phyloP scores from a whole-genome alignment of 2,888 invertebrate genomes.

The Drymonia ruficornis region DNA sequence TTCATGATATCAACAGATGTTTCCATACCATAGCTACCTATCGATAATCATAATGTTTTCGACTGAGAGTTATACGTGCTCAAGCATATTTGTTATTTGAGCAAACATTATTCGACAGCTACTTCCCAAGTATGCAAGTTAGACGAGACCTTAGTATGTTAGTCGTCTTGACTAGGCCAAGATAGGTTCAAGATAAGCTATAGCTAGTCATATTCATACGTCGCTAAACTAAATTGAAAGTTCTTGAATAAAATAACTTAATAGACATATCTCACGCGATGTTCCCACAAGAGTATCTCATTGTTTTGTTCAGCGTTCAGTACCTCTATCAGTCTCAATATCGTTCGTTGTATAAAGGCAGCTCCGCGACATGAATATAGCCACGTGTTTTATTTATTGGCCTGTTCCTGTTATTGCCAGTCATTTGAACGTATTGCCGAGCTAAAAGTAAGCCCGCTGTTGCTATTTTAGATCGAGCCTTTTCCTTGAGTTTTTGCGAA shows the following conservation, averaged over 20 bases:
- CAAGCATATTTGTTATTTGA: too few relatives aligned
- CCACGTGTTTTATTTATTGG: constrained; percentile 17
- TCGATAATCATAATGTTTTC: too few relatives aligned
- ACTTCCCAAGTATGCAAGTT: too few relatives aligned
- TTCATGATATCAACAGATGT: too few relatives aligned
- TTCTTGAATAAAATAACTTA: background rate
- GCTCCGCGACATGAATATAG: constrained; percentile 5
- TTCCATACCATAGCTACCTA: too few relatives aligned
- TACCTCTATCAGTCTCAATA: constrained; percentile 18
- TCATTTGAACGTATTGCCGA: constrained; percentile 9
- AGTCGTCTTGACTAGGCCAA: background rate
- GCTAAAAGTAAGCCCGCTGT: constrained; percentile 9
- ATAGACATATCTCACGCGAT: background rate
- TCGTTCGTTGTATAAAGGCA: background rate
- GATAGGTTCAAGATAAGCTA: too few relatives aligned
- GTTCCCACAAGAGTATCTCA: background rate
- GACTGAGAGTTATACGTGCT: too few relatives aligned
- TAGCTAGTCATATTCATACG: too few relatives aligned
- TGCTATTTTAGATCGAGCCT: background rate
- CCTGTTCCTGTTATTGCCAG: constrained; percentile 9
- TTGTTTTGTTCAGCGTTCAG: background rate
- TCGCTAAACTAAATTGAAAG: background rate
- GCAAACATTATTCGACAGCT: too few relatives aligned
- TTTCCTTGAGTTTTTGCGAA: too few relatives aligned
- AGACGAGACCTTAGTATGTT: too few relatives aligned